A percentile compares a stretch with the other conserved stretches of the same genome.
phyloP scores from a whole-genome alignment of 1,140 invertebrate species.

The Heliconius himera region DNA sequence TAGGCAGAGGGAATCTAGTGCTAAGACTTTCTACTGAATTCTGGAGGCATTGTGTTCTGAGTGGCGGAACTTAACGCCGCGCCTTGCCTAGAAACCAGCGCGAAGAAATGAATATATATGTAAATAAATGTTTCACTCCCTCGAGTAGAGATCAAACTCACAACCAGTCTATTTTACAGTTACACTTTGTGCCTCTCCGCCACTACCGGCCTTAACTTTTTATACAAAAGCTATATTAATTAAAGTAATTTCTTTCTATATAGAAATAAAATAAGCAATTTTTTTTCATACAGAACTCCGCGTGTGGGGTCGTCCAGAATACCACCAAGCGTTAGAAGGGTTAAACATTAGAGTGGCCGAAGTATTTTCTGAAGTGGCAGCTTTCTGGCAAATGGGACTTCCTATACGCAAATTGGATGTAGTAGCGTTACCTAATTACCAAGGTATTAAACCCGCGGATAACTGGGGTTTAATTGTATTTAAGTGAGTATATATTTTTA shows the following conservation, averaged over 20 bases:
- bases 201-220: too few relatives aligned
- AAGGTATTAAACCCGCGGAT: conserved; percentile 85
- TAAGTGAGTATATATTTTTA: conserved; percentile 81
- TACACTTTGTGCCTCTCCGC: too few relatives aligned
- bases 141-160: too few relatives aligned
- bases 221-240: too few relatives aligned
- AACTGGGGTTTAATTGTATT: conserved; percentile 90
- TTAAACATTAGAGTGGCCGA: conserved; percentile 60
- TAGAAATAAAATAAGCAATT: background rate
- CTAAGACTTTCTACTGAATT: too few relatives aligned
- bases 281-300: conserved; percentile 72
- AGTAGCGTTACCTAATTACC: conserved; percentile 92
- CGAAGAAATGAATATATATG: too few relatives aligned
- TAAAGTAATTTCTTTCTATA: background rate
- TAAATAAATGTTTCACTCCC: too few relatives aligned
- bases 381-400: conserved; percentile 79
- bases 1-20: too few relatives aligned
- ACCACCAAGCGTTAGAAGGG: conserved; percentile 73
- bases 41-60: too few relatives aligned
- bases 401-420: conserved; percentile 90
- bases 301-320: conserved; percentile 89
- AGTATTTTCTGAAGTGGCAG: conserved; percentile 62
- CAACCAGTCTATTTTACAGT: too few relatives aligned
- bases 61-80: too few relatives aligned
- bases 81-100: too few relatives aligned